Evolutionary conservation across 1,140 invertebrate species (phyloP).

Genomic region (Rhynchophorus ferrugineus): DNA sequence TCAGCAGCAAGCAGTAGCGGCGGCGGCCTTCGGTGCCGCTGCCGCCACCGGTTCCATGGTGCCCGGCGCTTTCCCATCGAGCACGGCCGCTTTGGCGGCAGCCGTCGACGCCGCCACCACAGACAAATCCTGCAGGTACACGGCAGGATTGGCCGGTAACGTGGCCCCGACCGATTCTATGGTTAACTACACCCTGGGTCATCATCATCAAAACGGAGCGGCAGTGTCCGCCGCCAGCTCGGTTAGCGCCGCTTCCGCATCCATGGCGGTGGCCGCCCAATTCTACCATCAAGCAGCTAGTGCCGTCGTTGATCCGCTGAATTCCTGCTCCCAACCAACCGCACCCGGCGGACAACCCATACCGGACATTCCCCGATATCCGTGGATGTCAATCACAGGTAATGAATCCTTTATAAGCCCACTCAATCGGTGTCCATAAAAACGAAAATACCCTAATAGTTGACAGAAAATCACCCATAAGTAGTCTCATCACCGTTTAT

Average conservation of each 20-base stretch:
- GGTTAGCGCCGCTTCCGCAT: slow-evolving; percentile 61
- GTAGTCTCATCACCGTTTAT: too few species aligned
- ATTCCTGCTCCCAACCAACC: slow-evolving; percentile 56
- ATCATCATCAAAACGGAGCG: slow-evolving; percentile 66
- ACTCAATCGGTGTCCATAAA: too few species aligned
- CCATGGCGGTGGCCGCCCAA: slow-evolving; percentile 73
- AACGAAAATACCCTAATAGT: too few species aligned
- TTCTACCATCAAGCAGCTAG: slow-evolving; percentile 80
- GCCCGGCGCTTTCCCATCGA: slow-evolving; percentile 51
- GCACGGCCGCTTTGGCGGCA: slow-evolving; percentile 50
- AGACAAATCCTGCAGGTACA: slow-evolving; percentile 74
- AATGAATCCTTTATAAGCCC: too few species aligned
- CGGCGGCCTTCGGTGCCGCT: slow-evolving; percentile 58
- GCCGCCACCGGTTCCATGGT: slow-evolving; percentile 57
- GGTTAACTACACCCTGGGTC: slow-evolving; percentile 70
- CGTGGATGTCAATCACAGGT: slow-evolving; percentile 98
- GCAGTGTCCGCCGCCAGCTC: slow-evolving; percentile 52
- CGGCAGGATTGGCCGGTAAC: slow-evolving; percentile 55
- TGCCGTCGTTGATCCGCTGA: slow-evolving; percentile 55
- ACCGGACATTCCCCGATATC: slow-evolving; percentile 83
- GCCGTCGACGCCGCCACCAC: slow-evolving; percentile 51
- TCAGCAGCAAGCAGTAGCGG: slow-evolving; percentile 60
- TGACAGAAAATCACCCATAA: too few species aligned
- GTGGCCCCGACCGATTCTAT: slow-evolving; percentile 62
- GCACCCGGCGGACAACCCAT: slow-evolving; percentile 63